Percentiles rank a stretch among this genome's conserved stretches.
These are phyloP conservation scores for Chaitophorus viminalis DNA, from an alignment of 2,888 invertebrate genomes.

Conservation along the genomic window DNA sequence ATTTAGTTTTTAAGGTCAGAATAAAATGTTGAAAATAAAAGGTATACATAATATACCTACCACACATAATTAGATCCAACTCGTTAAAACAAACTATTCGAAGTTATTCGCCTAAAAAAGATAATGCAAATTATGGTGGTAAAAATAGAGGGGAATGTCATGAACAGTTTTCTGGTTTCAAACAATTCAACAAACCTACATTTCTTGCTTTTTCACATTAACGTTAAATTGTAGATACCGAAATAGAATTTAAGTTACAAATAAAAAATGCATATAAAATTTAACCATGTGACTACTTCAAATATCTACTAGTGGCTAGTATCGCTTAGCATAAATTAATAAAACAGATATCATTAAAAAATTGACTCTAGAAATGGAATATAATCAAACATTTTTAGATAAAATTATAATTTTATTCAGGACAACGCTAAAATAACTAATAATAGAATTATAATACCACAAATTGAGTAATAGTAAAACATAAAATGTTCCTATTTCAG, in stretches of 20 bases:
- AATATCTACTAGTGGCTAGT: too few relatives aligned
- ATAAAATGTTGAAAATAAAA: background rate
- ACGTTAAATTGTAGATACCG: background rate
- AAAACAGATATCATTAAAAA: too few relatives aligned
- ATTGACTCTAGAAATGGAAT: background rate
- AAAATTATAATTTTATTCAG: background rate
- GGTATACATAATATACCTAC: background rate
- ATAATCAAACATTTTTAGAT: too few relatives aligned
- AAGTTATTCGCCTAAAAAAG: conserved; percentile 50
- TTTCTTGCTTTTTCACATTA: conserved; percentile 6
- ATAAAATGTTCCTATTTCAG: background rate
- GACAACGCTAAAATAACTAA: background rate
- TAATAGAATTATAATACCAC: background rate
- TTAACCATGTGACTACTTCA: too few relatives aligned
- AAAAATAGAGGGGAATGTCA: conserved; percentile 52
- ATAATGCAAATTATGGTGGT: conserved; percentile 46
- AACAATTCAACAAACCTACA: conserved; percentile 34
- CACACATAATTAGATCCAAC: conserved; percentile 7
- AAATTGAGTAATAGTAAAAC: background rate
- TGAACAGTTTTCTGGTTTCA: conserved; percentile 42
- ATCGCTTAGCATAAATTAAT: background rate
- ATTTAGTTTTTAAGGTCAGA: background rate
- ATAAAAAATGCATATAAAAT: too few relatives aligned
- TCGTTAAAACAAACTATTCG: conserved; percentile 46
- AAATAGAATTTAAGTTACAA: background rate